Conservation (phyloP, 2,888 invertebrate genomes). For the Tromatobia lineatoria region DNA sequence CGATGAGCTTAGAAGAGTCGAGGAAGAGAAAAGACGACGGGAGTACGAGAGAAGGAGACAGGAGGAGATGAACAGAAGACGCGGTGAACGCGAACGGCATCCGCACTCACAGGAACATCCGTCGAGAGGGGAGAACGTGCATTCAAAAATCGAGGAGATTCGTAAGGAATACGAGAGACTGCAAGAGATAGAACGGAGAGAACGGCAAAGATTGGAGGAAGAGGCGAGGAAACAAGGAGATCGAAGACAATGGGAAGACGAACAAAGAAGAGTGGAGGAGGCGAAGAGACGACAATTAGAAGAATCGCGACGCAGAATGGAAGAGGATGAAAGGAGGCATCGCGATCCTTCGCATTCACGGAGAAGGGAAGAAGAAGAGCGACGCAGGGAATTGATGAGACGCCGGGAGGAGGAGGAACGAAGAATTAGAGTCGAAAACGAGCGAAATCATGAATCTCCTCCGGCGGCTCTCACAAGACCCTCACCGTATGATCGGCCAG, state of each 20-base stretch:
- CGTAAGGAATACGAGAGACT: slow-evolving; percentile 66
- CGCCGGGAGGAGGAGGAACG: slow-evolving; percentile 61
- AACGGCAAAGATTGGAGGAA: slow-evolving; percentile 46
- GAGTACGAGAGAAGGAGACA: slow-evolving; percentile 68
- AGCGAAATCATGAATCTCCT: slow-evolving; percentile 41
- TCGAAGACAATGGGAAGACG: slow-evolving; percentile 22
- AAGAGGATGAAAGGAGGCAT: slow-evolving; percentile 40
- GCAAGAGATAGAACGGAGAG: slow-evolving; percentile 43
- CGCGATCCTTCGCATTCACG: slow-evolving; percentile 22
- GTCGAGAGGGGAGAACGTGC: slow-evolving; percentile 43
- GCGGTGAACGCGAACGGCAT: slow-evolving; percentile 22
- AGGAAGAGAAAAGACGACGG: slow-evolving; percentile 67
- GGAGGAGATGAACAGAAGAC: slow-evolving; percentile 64
- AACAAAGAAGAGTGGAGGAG: slow-evolving; percentile 52
- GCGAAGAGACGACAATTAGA: slow-evolving; percentile 65
- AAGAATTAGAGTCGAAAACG: slow-evolving; percentile 53
- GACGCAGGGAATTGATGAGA: slow-evolving; percentile 64
- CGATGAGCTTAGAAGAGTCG: slow-evolving; percentile 55
- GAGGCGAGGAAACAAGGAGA: not conserved
- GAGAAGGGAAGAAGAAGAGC: slow-evolving; percentile 30
- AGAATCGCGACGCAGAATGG: slow-evolving; percentile 38
- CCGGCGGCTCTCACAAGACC: slow-evolving; percentile 56
- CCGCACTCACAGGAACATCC: slow-evolving; percentile 13
- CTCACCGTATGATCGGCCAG: slow-evolving; percentile 38
- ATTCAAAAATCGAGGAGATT: slow-evolving; percentile 67